Evolutionary conservation across 2,113 vertebrate species (phyloP), one percentile per base, ranked within the genome.

Genomic region (Piprites chloris): DNA sequence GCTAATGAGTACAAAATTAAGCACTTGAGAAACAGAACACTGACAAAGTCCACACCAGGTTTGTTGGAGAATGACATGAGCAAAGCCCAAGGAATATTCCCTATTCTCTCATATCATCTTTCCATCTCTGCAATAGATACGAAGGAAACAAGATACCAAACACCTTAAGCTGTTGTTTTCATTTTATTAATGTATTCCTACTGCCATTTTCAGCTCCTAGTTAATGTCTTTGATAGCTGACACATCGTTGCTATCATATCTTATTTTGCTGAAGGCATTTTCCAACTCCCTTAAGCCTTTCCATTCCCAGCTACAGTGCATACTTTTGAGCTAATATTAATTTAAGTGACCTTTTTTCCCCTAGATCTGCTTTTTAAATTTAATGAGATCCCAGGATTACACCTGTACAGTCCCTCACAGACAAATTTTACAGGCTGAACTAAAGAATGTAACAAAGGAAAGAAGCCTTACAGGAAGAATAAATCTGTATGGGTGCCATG

Each of bases 171-270:
- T 96, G 88, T 72, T 90, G 76, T 95, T 97, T 94, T 96, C 90
- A 87, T 89, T 94, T 92, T 66, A 96, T 94, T 92, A 96, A 92
- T 90, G 32, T 53, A 85, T 96, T 96, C 80, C 66, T 95, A 62
- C 37, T 96, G 92, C 95, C 95, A 97, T 96, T 97, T 97, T 81
- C 92, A 96, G 90, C 88, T 96, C 65, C 42, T 84, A 89, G 80
- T 95, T 86, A 92, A 90, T 47, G 88, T 53, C 80, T 96, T 96
- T 96, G 93, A 96, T 96, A 96, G 96, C 93, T 96, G 95, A 96
- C 96, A 97, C 96, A 96, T 95, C 90, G 10, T 96, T 97, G 93
- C 94, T 96, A 96, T 96, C 93, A 95, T 66, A 94, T 89, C 84
- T 87, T 90, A 92, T 96, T 95, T 96, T 96, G 95, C 96, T 92